Conservation (phyloP, 1,140 invertebrate genomes). For the Drosophila jambulina region DNA sequence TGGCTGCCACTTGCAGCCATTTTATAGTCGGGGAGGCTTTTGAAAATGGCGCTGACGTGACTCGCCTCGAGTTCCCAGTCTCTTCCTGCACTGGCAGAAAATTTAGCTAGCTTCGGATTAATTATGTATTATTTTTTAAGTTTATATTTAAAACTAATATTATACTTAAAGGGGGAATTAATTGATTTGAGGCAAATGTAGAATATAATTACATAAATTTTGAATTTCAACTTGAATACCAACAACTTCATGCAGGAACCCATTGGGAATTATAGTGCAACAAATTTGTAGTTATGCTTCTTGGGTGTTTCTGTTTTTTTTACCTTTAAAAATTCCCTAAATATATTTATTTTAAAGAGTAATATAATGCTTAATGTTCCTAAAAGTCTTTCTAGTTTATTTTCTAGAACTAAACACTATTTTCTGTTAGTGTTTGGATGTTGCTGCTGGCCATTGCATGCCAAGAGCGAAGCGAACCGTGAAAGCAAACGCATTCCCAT, state of each 20-base stretch:
- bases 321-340: neutral
- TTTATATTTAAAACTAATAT: neutral
- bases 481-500: constrained; percentile 79
- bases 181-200: neutral
- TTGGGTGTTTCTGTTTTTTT: no score
- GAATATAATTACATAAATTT: neutral
- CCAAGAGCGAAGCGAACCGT: constrained; percentile 71
- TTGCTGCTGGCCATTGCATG: constrained; percentile 71
- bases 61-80: constrained; percentile 26
- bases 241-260: neutral
- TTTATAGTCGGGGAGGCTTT: constrained; percentile 72
- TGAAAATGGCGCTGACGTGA: constrained; percentile 77
- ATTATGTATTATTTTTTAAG: neutral
- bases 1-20: constrained; percentile 73
- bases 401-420: rapidly evolving
- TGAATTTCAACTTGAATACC: neutral
- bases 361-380: neutral
- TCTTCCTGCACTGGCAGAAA: neutral
- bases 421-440: constrained; percentile 1
- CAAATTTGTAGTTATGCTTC: no score
- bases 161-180: neutral
- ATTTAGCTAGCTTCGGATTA: rapidly evolving
- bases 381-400: no score
- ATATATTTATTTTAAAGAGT: neutral
- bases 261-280: neutral